Base-by-base conservation (phyloP, 53 echinoderm and acorn worm species). In the Holothuria scabra region DNA sequence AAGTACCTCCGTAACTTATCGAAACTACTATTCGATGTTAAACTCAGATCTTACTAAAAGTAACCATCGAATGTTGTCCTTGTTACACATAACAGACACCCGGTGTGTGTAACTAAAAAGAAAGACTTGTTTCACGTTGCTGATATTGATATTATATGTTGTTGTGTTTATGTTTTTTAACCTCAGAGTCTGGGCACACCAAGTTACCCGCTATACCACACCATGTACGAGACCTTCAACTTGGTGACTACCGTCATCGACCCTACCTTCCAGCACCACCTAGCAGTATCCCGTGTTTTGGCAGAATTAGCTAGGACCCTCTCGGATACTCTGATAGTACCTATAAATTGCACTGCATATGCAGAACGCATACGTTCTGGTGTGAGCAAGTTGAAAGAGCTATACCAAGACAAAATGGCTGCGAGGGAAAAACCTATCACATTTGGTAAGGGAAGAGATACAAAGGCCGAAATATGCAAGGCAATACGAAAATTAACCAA, bases 201-300 rank as follows among this genome's bases (percentile, higher is more conserved):
- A 56, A 89, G 91, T 26, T 99, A 99, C 61, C 99, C 99, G 6
- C 80, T 99, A 26, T 99, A 99, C 76, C 99, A 99, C 64, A 92
- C 99, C 8, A 92, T 99, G 76, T 99, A 99, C 61, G 99, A 99
- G 88, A 99, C 94, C 0, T 99, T 99, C 46, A 83, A 92, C 71
- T 87, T 87, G 3, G 85, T 94, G 10, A 84, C 87, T 20, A 80
- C 67, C 56, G 84, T 93, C 83, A 79, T 95, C 64, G 96, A 95
- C 60, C 71, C 68, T 8, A 46, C 62, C 11, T 81, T 93, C 75
- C 41, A 76, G 57, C 72, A 88, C 56, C 94, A 93, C 56, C 91
- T 88, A 32, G 89, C 85, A 24, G 67, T 93, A 29, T 88, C 84
- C 21, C 76, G 91, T 31, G 80, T 93, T 9, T 90, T 88, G 93